A percentile compares a stretch with the other conserved stretches of the same genome.
Evolutionary conservation across 2,113 vertebrate species (phyloP).

Genomic region (Tenrec ecaudatus): DNA sequence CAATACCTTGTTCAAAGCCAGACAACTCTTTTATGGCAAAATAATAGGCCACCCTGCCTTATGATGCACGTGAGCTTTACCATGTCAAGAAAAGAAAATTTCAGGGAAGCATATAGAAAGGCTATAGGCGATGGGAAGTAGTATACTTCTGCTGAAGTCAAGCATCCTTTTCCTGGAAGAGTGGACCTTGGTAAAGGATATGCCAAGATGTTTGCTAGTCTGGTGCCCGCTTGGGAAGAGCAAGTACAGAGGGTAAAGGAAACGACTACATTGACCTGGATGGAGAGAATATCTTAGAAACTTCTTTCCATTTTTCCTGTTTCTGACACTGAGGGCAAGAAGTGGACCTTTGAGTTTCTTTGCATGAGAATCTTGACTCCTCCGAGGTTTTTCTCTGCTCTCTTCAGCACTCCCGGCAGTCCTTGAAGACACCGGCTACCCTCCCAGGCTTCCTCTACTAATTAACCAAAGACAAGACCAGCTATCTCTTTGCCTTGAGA

Average conservation of each 20-base stretch:
- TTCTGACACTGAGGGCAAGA: constrained; percentile 42
- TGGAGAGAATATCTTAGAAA: constrained; percentile 15
- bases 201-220: constrained; percentile 16
- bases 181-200: neutral
- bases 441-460: constrained; percentile 65
- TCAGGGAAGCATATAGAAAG: neutral
- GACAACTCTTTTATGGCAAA: neutral
- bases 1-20: neutral
- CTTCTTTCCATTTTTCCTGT: neutral
- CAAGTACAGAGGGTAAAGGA: neutral
- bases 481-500: constrained; percentile 63
- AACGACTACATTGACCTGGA: neutral
- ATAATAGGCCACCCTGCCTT: neutral
- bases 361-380: constrained; percentile 37
- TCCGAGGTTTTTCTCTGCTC: neutral
- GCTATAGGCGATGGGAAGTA: neutral
- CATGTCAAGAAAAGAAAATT: neutral
- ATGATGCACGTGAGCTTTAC: neutral
- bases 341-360: neutral
- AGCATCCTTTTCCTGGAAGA: neutral
- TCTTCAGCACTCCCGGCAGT: constrained; percentile 33
- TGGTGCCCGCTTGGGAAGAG: neutral
- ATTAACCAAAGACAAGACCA: constrained; percentile 78
- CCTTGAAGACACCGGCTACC: constrained; percentile 57
- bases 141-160: neutral